A percentile compares a stretch with the other conserved stretches of the same genome.
phyloP scores from a whole-genome alignment of 2,888 invertebrate species.

The Noctua janthe region DNA sequence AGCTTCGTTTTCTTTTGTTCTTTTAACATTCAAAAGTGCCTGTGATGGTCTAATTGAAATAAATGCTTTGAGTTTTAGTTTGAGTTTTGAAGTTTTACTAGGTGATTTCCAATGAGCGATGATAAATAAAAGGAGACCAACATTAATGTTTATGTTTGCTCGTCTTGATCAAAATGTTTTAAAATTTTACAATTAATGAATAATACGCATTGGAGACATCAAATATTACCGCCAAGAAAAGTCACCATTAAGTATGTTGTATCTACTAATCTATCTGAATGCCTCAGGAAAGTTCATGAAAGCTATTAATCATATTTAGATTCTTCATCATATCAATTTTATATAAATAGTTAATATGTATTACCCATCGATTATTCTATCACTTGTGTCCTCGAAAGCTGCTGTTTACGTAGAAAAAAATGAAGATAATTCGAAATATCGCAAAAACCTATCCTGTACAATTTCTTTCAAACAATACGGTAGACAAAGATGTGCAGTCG shows the following conservation, averaged over 20 bases:
- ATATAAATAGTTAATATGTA: background rate
- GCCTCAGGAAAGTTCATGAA: background rate
- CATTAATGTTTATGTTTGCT: background rate
- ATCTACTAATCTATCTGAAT: background rate
- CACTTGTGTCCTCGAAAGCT: background rate
- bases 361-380: background rate
- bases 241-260: background rate
- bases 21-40: no score
- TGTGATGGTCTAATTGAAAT: no score
- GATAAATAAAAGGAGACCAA: background rate
- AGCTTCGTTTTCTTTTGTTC: no score
- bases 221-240: background rate
- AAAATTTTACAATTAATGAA: background rate
- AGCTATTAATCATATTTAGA: background rate
- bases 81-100: background rate
- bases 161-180: background rate
- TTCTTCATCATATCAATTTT: background rate
- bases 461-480: background rate
- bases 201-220: background rate
- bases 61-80: no score
- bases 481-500: slow-evolving; percentile 43
- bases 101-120: background rate
- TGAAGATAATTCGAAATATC: background rate
- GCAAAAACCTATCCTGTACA: background rate
- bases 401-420: background rate